A percentile compares a stretch with the other conserved stretches of the same genome.
These are phyloP conservation scores for Drosophila punjabiensis DNA, from an alignment of 1,140 invertebrate species.

Conservation along the genomic window DNA sequence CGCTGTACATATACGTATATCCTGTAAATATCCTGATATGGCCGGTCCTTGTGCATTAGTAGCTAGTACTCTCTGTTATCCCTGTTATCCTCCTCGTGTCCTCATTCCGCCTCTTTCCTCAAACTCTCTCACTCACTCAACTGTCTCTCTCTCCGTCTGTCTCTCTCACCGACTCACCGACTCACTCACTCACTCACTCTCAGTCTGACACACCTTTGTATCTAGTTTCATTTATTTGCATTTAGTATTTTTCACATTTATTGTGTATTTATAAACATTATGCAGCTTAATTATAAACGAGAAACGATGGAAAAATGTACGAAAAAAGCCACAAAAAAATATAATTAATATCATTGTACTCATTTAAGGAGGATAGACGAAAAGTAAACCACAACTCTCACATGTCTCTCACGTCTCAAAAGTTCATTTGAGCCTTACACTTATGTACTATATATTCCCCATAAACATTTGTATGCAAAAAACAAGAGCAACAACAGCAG, in stretches of 20 bases:
- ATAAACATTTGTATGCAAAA: constrained; percentile 63
- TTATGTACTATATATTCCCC: constrained; percentile 62
- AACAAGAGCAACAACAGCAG: constrained; percentile 41
- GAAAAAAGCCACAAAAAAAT: constrained; percentile 56
- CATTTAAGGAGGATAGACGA: constrained; percentile 40
- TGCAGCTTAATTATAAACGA: constrained; percentile 81
- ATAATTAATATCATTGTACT: constrained; percentile 52
- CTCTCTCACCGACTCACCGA: constrained; percentile 36
- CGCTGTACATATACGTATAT: neutral
- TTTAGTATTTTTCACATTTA: constrained; percentile 82
- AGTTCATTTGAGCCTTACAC: constrained; percentile 62
- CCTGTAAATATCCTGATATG: constrained; percentile 14
- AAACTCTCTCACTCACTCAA: constrained; percentile 36
- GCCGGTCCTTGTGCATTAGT: constrained; percentile 74
- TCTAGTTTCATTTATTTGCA: constrained; percentile 84
- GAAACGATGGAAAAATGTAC: constrained; percentile 55
- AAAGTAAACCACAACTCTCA: constrained; percentile 62
- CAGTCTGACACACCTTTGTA: constrained; percentile 82
- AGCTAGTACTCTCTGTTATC: constrained; percentile 29
- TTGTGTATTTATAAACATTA: constrained; percentile 84
- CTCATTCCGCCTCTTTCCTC: constrained; percentile 31
- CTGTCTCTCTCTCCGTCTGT: constrained; percentile 30
- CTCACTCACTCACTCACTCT: constrained; percentile 60
- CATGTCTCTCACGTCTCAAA: constrained; percentile 81
- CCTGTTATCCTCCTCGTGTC: constrained; percentile 49